Percentiles rank a stretch among this genome's conserved stretches.
Evolutionary conservation across 2,888 invertebrate genomes (phyloP).

Genomic region (Drosophila melanosoma): DNA sequence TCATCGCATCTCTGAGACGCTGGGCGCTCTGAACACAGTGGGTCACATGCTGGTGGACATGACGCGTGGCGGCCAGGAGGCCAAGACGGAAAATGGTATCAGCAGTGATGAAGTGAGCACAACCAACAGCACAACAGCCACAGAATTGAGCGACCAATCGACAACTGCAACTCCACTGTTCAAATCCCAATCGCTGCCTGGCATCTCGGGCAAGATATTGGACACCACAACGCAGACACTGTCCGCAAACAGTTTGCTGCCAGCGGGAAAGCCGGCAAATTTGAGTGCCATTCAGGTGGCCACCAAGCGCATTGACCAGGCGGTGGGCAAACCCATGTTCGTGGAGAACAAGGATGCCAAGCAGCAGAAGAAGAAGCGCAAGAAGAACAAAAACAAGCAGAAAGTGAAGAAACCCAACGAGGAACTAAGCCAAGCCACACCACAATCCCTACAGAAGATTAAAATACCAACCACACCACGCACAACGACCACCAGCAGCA

Average conservation of each 20-base stretch:
- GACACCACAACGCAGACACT: slow-evolving; percentile 55
- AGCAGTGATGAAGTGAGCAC: slow-evolving; percentile 19
- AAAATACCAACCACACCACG: slow-evolving; percentile 73
- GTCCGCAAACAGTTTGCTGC: slow-evolving; percentile 66
- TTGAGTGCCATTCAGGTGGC: slow-evolving; percentile 62
- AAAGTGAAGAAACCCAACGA: slow-evolving; percentile 82
- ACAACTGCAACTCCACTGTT: slow-evolving; percentile 12
- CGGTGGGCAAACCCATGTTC: slow-evolving; percentile 70
- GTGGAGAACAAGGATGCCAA: slow-evolving; percentile 83
- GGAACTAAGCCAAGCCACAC: slow-evolving; percentile 45
- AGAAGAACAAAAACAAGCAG: slow-evolving; percentile 81
- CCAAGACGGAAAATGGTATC: slow-evolving; percentile 44
- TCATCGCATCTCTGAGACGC: slow-evolving; percentile 88
- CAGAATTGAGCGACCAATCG: slow-evolving; percentile 23
- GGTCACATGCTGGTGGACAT: slow-evolving; percentile 94
- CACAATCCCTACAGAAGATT: slow-evolving; percentile 70
- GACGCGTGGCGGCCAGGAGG: slow-evolving; percentile 86
- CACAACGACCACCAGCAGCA: slow-evolving; percentile 64
- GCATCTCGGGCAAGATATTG: slow-evolving; percentile 65
- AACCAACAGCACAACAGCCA: slow-evolving; percentile 12
- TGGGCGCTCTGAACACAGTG: slow-evolving; percentile 93
- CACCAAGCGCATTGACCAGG: slow-evolving; percentile 74
- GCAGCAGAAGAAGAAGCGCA: slow-evolving; percentile 80
- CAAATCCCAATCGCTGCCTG: slow-evolving; percentile 39
- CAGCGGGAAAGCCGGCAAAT: slow-evolving; percentile 65